Conservation (phyloP, 2,113 vertebrate genomes). For the Larimichthys polyactis region DNA sequence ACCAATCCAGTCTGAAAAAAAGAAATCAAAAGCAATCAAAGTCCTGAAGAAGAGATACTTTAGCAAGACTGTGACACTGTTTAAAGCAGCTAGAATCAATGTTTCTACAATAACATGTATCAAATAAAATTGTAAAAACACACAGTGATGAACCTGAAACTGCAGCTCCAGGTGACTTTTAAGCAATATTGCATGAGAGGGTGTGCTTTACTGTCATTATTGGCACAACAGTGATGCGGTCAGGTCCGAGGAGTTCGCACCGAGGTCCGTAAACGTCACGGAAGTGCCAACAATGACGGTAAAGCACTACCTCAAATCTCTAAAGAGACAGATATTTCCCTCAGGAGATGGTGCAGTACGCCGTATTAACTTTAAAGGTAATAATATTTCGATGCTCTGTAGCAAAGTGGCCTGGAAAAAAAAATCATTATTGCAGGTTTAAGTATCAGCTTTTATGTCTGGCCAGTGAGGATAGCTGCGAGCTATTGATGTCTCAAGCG, state of each 20-base stretch:
- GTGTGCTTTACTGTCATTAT: too few species aligned
- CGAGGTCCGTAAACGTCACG: too few species aligned
- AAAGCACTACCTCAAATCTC: too few species aligned
- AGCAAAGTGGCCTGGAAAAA: neutral
- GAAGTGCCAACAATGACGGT: too few species aligned
- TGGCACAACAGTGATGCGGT: too few species aligned
- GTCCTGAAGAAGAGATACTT: neutral
- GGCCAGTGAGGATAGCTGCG: neutral
- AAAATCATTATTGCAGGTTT: neutral
- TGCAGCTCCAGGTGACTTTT: neutral
- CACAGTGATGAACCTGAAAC: neutral
- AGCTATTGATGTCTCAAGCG: constrained; percentile 1
- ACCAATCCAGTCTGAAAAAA: constrained; percentile 10
- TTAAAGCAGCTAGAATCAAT: neutral
- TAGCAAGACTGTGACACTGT: neutral
- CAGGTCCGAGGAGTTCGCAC: too few species aligned
- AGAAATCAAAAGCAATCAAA: neutral
- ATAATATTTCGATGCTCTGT: neutral
- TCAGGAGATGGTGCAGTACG: neutral
- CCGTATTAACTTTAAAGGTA: too few species aligned
- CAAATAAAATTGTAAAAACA: neutral
- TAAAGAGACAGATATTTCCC: neutral
- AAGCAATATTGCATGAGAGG: too few species aligned
- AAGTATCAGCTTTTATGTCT: neutral
- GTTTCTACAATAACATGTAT: neutral